Evolutionary conservation across 2,113 vertebrate genomes (phyloP).

Genomic region (Trogon surrucura): DNA sequence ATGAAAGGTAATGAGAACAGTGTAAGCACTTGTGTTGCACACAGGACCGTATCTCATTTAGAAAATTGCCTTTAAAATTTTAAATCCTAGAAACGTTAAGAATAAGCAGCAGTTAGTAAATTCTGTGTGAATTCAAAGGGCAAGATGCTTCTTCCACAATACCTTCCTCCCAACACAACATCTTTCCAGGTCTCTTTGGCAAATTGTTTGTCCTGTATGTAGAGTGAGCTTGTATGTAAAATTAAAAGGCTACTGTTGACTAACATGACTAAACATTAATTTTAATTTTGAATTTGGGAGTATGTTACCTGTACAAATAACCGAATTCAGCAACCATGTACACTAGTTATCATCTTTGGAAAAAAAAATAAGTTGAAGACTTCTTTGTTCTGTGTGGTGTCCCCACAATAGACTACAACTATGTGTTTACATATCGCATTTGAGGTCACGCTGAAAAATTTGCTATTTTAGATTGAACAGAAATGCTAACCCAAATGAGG

Average conservation of each 20-base stretch:
- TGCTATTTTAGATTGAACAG: neutral
- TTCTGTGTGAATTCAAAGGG: neutral
- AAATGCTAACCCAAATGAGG: neutral
- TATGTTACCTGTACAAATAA: neutral
- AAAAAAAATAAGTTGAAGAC: neutral
- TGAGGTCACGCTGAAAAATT: neutral
- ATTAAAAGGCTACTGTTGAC: neutral
- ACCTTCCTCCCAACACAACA: neutral
- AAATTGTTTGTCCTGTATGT: neutral
- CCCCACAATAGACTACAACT: neutral
- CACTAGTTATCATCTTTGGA: neutral
- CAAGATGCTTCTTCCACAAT: neutral
- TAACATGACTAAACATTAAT: neutral
- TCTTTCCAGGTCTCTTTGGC: neutral
- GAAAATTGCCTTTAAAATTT: neutral
- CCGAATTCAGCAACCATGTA: neutral
- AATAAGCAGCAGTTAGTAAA: neutral
- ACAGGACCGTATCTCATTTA: neutral
- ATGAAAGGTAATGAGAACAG: neutral
- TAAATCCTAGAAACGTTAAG: neutral
- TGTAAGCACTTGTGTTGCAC: fast-evolving
- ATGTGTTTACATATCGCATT: neutral
- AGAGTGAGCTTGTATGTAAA: neutral
- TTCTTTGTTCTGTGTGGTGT: neutral
- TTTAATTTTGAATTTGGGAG: neutral